Evolutionary conservation across 2,113 vertebrate genomes (phyloP), one percentile per base, ranked within the genome.

Genomic region (Thunnus thynnus): DNA sequence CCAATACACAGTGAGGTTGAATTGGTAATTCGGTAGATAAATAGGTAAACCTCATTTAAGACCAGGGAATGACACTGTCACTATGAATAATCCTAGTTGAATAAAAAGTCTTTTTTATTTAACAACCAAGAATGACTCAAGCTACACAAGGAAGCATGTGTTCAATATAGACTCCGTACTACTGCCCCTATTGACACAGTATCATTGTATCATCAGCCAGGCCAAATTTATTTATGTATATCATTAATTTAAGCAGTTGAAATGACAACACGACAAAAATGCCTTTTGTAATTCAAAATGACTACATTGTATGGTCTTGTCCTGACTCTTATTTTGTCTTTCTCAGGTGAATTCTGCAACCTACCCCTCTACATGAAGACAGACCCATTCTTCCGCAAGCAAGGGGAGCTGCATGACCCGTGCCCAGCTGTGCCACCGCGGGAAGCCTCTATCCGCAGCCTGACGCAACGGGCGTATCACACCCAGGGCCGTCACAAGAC

Each of bases 311-410:
- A 52, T 25, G 13, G 30, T 25, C 25, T 18, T 64, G 13, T 72
- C 16, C 5, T 69, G n/a, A 60, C 46, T 55, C 7, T 30, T 71
- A 17, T 62, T 25, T 56, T 62, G 18, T 58, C 32, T 69, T 66
- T 70, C 78, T 2, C 93, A 99, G 98, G 97, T 72, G 98, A 99
- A 91, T 99, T 99, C 95, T 99, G 98, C 95, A 99, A 99, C 93
- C 96, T 99, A 12, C 98, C 98, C 13, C 95, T 99, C n/a, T 99
- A 99, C 61, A 95, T 97, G 96, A 99, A 99, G 94, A 96, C 97
- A 0, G 98, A 99, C 64, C 96, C 96, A 36, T 98, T 99, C 94
- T 98, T 98, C 94, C 97, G 97, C 71, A 99, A 99, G 93, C 95
- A 99, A 83, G 94, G 96, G 0, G 98, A 98, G 17, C 89, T 96